These are phyloP conservation scores for Drosophila rhopaloa DNA, from an alignment of 1,140 invertebrate genomes.

Conservation along the genomic window DNA sequence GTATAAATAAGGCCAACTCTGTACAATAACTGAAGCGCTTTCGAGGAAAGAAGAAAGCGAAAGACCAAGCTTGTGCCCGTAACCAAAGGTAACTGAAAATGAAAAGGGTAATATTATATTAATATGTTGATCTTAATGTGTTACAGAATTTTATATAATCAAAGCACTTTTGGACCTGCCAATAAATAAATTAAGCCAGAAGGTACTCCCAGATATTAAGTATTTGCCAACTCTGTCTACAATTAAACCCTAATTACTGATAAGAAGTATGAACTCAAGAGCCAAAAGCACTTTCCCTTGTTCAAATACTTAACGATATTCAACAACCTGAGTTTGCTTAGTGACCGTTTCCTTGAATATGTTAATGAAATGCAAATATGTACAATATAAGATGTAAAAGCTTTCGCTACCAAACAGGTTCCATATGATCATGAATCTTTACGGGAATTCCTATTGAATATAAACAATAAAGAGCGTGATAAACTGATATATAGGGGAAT, in stretches of 20 bases:
- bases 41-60: conserved; percentile 40
- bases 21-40: conserved; percentile 63
- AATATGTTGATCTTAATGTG: no score
- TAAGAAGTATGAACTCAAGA: background rate
- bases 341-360: conserved; percentile 30
- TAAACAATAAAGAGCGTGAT: conserved; percentile 1
- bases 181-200: background rate
- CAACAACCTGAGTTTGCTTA: background rate
- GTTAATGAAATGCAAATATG: conserved; percentile 46
- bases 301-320: conserved; percentile 20
- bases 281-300: conserved; percentile 13
- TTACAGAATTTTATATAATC: background rate
- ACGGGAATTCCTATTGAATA: background rate
- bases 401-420: conserved; percentile 37
- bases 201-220: no score
- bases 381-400: conserved; percentile 20
- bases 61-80: conserved; percentile 52
- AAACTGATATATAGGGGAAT: no score
- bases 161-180: background rate
- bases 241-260: conserved; percentile 1
- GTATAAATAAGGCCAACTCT: conserved; percentile 65
- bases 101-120: background rate
- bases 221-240: background rate
- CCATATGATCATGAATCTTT: conserved; percentile 10
- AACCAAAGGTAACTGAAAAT: conserved; percentile 46